Evolutionary conservation across 1,140 invertebrate species (phyloP).

Genomic region (Drosophila hydei): DNA sequence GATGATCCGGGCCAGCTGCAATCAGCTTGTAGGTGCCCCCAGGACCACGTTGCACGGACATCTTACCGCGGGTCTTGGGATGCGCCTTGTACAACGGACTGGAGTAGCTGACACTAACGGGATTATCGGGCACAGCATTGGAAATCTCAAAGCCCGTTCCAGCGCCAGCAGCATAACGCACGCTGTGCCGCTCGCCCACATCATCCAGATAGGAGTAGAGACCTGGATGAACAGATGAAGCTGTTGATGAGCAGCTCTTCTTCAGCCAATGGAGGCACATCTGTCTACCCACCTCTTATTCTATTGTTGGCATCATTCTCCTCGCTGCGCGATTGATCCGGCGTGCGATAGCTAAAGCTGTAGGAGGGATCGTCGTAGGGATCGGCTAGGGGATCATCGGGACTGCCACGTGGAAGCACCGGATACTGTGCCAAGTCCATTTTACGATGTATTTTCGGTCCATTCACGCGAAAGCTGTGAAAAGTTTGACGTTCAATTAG

Average conservation of each 20-base stretch:
- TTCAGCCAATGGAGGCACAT: too few relatives aligned
- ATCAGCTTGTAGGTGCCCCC: conserved; percentile 86
- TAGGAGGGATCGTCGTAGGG: conserved; percentile 90
- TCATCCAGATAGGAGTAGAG: conserved; percentile 89
- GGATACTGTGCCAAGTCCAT: conserved; percentile 88
- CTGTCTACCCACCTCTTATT: conserved; percentile 84
- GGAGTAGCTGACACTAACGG: conserved; percentile 69
- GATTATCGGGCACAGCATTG: conserved; percentile 88
- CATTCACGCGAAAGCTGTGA: conserved; percentile 87
- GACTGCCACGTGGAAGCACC: conserved; percentile 86
- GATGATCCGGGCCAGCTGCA: conserved; percentile 88
- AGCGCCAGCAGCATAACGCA: conserved; percentile 89
- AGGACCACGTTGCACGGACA: conserved; percentile 76
- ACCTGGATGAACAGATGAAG: conserved; percentile 70
- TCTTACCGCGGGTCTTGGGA: conserved; percentile 72
- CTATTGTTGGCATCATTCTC: conserved; percentile 86
- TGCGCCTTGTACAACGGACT: conserved; percentile 76
- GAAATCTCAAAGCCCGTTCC: conserved; percentile 89
- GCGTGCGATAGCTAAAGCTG: conserved; percentile 87
- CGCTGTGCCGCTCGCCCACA: conserved; percentile 88
- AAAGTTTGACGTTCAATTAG: conserved; percentile 46
- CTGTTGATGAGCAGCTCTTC: background rate
- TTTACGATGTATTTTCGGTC: conserved; percentile 88
- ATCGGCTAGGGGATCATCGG: conserved; percentile 88
- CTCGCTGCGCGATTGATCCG: conserved; percentile 88